Conservation (phyloP, 2,888 invertebrate genomes). For the Drymonia ruficornis region DNA sequence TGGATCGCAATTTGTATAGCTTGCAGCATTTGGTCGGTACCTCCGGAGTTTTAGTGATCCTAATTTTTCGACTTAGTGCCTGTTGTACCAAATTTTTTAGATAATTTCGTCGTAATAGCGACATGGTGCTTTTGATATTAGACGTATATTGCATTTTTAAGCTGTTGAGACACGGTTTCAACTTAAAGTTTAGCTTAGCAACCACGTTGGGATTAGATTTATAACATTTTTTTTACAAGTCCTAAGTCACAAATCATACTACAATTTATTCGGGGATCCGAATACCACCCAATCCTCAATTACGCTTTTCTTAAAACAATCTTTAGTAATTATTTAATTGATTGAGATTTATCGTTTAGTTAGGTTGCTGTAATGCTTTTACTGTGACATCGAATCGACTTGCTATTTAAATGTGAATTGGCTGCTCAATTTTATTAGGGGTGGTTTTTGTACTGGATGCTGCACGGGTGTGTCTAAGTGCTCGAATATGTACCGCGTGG, state of each 20-base stretch:
- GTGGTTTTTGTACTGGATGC: slow-evolving; percentile 32
- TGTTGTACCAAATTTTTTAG: background rate
- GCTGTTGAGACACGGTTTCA: no score
- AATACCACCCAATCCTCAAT: slow-evolving; percentile 47
- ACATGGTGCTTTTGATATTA: background rate
- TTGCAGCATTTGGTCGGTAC: slow-evolving; percentile 35
- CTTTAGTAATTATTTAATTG: slow-evolving; percentile 36
- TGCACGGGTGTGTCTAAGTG: slow-evolving; percentile 34
- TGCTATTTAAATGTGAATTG: background rate
- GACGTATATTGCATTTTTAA: no score
- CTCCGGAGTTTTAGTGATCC: slow-evolving; percentile 7
- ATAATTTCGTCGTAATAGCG: background rate
- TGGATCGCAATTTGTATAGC: slow-evolving; percentile 68
- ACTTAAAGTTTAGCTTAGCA: no score
- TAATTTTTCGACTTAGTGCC: slow-evolving; percentile 5
- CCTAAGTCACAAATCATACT: slow-evolving; percentile 57
- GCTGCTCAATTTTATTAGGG: slow-evolving; percentile 15
- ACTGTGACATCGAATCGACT: background rate
- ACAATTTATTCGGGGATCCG: slow-evolving; percentile 58
- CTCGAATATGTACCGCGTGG: slow-evolving; percentile 45
- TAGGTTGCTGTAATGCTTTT: slow-evolving; percentile 4
- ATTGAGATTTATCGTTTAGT: slow-evolving; percentile 35
- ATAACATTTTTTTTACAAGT: no score
- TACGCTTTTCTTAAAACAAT: slow-evolving; percentile 32
- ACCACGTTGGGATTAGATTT: no score